A percentile compares a stretch with the other conserved stretches of the same genome.
phyloP scores from a whole-genome alignment of 92 coral and sea anemone species.

The Galaxea fascicularis region DNA sequence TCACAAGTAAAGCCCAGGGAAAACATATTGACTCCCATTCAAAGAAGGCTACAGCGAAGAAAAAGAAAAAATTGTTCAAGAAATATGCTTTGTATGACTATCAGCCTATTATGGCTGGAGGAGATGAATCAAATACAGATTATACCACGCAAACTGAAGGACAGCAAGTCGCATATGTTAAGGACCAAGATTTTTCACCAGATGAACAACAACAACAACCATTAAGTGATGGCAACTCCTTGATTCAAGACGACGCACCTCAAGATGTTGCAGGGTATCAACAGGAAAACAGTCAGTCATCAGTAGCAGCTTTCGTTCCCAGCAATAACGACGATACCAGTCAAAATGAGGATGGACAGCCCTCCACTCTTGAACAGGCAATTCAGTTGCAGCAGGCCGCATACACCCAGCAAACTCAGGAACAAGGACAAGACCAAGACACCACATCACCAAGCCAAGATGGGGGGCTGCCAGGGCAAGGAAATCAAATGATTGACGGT shows the following conservation, averaged over 20 bases:
- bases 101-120: constrained; percentile 27
- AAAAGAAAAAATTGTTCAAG: constrained; percentile 38
- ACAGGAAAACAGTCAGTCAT: constrained; percentile 33
- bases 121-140: constrained; percentile 10
- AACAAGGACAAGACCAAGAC: constrained; percentile 44
- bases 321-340: constrained; percentile 27
- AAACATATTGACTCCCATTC: neutral
- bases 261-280: constrained; percentile 31
- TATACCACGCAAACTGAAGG: neutral
- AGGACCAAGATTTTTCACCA: constrained; percentile 13
- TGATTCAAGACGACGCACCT: constrained; percentile 4
- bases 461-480: constrained; percentile 31
- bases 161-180: constrained; percentile 18
- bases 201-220: constrained; percentile 32
- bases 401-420: constrained; percentile 57
- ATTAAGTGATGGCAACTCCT: neutral
- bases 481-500: constrained; percentile 26
- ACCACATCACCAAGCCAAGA: constrained; percentile 24
- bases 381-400: constrained; percentile 59
- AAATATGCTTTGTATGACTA: constrained; percentile 31
- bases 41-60: neutral
- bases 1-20: neutral
- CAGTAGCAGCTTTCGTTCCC: constrained; percentile 14
- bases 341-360: constrained; percentile 47
- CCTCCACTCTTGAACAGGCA: constrained; percentile 51